Evolutionary conservation across 2,797 vertebrate genomes (phyloP).

Genomic region (Sus cebifrons): DNA sequence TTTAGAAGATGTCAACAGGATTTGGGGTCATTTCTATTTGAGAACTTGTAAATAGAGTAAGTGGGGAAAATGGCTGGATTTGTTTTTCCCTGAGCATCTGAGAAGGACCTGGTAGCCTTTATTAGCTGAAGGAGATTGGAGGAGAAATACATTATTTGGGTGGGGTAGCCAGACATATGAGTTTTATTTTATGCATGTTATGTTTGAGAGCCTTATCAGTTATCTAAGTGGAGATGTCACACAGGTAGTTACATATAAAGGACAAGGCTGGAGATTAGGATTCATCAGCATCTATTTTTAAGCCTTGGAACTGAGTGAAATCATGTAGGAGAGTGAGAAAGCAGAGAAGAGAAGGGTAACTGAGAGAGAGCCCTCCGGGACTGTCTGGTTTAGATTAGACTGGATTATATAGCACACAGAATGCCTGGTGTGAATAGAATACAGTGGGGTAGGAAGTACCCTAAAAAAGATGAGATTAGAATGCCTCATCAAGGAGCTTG

Average conservation of each 20-base stretch:
- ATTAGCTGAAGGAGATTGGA: background rate
- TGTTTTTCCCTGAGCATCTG: background rate
- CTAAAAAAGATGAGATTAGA: background rate
- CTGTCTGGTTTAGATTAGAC: background rate
- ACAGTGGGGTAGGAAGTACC: background rate
- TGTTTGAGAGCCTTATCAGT: background rate
- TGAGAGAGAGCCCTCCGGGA: background rate
- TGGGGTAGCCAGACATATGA: background rate
- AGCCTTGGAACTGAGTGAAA: background rate
- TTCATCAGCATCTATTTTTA: background rate
- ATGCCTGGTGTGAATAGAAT: background rate
- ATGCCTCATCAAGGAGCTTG: background rate
- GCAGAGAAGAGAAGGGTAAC: background rate
- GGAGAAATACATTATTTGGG: background rate
- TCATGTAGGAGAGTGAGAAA: background rate
- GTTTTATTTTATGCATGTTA: background rate
- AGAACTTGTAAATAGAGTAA: background rate
- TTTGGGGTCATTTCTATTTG: slow-evolving; percentile 18
- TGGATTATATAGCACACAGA: background rate
- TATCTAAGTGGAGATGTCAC: background rate
- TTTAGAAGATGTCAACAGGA: background rate
- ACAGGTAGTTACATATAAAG: background rate
- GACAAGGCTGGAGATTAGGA: background rate
- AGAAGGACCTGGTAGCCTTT: background rate
- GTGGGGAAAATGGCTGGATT: background rate